These are phyloP conservation scores for Smittia aterrima DNA, from an alignment of 2,888 invertebrate genomes.

Conservation along the genomic window DNA sequence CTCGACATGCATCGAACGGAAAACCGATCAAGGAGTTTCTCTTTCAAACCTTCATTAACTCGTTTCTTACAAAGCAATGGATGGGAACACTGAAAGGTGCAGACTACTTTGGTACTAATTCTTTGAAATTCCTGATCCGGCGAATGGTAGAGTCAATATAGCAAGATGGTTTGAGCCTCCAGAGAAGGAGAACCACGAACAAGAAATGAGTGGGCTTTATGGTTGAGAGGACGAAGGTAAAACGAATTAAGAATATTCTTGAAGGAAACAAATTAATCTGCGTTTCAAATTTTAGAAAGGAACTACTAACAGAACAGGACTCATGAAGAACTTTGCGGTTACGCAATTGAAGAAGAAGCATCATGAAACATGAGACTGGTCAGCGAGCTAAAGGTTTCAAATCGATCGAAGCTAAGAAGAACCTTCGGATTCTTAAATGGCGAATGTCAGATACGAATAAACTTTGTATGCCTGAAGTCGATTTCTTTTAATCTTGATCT, in stretches of 20 bases:
- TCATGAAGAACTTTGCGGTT: slow-evolving; percentile 66
- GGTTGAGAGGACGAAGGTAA: slow-evolving; percentile 70
- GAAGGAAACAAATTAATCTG: not conserved
- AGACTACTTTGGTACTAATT: slow-evolving; percentile 82
- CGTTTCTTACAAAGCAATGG: slow-evolving; percentile 56
- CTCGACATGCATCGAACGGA: not conserved
- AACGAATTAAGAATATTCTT: not conserved
- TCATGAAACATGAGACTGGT: slow-evolving; percentile 50
- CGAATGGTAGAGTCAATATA: slow-evolving; percentile 63
- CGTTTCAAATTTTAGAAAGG: slow-evolving; percentile 51
- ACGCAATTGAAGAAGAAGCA: slow-evolving; percentile 72
- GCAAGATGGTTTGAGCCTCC: slow-evolving; percentile 73
- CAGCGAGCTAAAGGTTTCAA: no score
- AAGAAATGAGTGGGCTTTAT: slow-evolving; percentile 84
- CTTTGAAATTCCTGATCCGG: slow-evolving; percentile 71
- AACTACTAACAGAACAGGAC: slow-evolving; percentile 73
- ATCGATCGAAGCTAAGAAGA: no score
- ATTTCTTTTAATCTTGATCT: no score
- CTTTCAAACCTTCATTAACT: slow-evolving; percentile 51
- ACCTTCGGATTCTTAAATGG: no score
- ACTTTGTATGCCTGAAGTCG: no score
- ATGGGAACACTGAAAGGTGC: slow-evolving; percentile 62
- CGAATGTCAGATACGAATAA: no score
- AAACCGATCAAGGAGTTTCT: slow-evolving; percentile 49
- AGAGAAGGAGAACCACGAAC: slow-evolving; percentile 60